A percentile compares a stretch with the other conserved stretches of the same genome.
Conservation (phyloP, 2,888 invertebrate species). For the Isotomurus palustris region DNA sequence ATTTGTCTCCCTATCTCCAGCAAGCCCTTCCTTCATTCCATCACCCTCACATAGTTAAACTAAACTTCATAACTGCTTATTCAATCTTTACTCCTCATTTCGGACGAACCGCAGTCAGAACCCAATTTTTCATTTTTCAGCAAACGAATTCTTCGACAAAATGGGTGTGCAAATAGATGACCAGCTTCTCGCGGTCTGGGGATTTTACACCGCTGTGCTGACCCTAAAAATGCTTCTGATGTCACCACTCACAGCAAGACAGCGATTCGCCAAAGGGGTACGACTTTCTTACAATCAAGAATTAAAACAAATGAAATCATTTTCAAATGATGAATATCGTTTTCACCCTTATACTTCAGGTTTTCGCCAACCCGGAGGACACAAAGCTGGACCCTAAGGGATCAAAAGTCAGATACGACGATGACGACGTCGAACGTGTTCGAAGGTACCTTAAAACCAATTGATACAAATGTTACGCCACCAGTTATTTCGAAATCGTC, state of each 20-base stretch:
- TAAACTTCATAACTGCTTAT: background rate
- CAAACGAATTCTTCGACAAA: background rate
- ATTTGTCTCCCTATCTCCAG: too few relatives aligned
- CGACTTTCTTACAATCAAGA: background rate
- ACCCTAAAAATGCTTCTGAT: conserved; percentile 24
- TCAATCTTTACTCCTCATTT: background rate
- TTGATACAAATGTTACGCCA: background rate
- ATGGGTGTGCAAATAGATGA: conserved; percentile 6
- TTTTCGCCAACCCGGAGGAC: conserved; percentile 11
- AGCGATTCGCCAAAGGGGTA: conserved; percentile 18
- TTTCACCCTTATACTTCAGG: background rate
- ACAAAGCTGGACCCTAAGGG: background rate
- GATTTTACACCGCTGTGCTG: conserved; percentile 31
- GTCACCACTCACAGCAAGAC: conserved; percentile 20
- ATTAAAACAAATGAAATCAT: too few relatives aligned
- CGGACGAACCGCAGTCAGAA: background rate
- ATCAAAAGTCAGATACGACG: conserved; percentile 4
- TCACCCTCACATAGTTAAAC: background rate
- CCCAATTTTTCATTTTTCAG: background rate
- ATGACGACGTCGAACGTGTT: conserved; percentile 7
- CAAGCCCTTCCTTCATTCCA: too few relatives aligned
- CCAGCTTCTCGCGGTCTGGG: conserved; percentile 22
- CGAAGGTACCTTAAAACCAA: conserved; percentile 4
- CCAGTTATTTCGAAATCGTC: too few relatives aligned
- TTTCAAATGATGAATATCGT: background rate